Evolutionary conservation across 2,888 invertebrate genomes (phyloP).

Genomic region (Eupsilia transversa): DNA sequence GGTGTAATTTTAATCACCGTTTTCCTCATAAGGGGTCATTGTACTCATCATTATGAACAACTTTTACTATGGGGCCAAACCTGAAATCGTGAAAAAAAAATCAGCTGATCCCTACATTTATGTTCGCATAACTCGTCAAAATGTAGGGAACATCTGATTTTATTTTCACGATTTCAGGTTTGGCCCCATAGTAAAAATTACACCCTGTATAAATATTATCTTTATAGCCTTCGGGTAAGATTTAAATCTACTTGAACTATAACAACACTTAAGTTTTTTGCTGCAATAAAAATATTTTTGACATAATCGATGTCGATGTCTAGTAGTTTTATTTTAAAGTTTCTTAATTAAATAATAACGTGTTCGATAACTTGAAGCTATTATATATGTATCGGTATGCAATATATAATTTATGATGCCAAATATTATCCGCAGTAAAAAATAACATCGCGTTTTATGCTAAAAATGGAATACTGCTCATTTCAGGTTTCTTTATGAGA

Average conservation of each 20-base stretch:
- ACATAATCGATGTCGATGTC: constrained; percentile 26
- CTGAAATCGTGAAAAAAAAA: no score
- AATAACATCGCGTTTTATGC: neutral
- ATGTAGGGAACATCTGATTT: no score
- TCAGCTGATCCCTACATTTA: no score
- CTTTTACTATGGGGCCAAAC: no score
- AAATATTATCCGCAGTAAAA: constrained; percentile 3
- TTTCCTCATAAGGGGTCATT: no score
- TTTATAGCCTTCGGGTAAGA: constrained; percentile 7
- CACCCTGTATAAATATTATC: no score
- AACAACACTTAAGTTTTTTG: constrained; percentile 32
- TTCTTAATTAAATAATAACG: constrained; percentile 28
- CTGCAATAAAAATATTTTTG: constrained; percentile 41
- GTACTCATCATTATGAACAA: no score
- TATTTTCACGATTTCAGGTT: no score
- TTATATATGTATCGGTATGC: constrained; percentile 14
- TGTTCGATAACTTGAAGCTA: neutral
- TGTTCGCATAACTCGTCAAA: no score
- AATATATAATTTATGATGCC: constrained; percentile 3
- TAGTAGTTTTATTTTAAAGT: constrained; percentile 21
- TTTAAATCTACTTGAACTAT: constrained; percentile 3
- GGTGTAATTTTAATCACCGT: no score
- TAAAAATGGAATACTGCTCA: neutral
- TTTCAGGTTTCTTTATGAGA: neutral
- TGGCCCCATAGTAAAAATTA: no score